Conservation (phyloP, 2,888 invertebrate genomes). For the Amblyteles armatorius region DNA sequence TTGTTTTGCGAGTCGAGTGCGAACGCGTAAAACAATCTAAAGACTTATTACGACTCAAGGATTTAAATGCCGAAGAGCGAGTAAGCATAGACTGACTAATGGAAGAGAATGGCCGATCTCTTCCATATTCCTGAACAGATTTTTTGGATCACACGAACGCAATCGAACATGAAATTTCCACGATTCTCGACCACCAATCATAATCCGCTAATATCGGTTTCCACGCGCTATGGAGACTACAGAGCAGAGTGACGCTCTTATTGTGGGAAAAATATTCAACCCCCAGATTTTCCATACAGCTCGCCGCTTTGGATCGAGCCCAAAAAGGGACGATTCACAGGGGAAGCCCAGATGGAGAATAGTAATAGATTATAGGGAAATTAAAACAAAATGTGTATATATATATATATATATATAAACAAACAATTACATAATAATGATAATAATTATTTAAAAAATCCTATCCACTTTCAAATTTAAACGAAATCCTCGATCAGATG, state of each 20-base stretch:
- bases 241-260: background rate
- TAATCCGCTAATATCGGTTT: slow-evolving; percentile 27
- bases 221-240: slow-evolving; percentile 13
- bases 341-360: slow-evolving; percentile 32
- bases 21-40: background rate
- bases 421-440: no score
- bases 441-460: no score
- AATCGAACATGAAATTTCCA: slow-evolving; percentile 14
- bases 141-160: background rate
- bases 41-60: background rate
- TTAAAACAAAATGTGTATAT: no score
- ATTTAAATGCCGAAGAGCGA: slow-evolving; percentile 1
- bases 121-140: slow-evolving; percentile 23
- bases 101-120: background rate
- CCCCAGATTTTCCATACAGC: background rate
- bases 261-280: background rate
- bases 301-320: slow-evolving; percentile 35
- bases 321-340: slow-evolving; percentile 22
- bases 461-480: no score
- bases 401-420: no score
- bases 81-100: background rate
- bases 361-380: slow-evolving; percentile 32
- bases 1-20: background rate
- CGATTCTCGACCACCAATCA: slow-evolving; percentile 12
- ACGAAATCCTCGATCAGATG: no score